These are phyloP conservation scores for Aphis craccivora DNA, from an alignment of 1,140 invertebrate genomes.

Conservation along the genomic window DNA sequence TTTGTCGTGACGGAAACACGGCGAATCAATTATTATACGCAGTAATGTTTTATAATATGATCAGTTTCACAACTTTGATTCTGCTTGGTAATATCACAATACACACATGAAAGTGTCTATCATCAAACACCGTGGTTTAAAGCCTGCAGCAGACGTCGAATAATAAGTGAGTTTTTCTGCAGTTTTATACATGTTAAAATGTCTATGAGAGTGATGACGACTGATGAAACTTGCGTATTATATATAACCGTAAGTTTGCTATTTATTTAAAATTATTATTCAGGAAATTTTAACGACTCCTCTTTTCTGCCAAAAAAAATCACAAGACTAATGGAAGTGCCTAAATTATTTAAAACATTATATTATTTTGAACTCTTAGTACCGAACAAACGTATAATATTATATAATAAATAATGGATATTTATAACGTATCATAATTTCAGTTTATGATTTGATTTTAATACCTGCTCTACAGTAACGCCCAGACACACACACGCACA, in stretches of 20 bases:
- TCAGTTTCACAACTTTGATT: not conserved
- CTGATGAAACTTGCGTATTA: too few species aligned
- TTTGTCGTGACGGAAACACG: not conserved
- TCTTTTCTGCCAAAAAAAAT: not conserved
- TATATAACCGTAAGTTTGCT: too few species aligned
- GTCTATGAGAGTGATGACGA: not conserved
- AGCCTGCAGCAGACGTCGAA: not conserved
- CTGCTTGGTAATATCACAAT: not conserved
- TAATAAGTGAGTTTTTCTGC: conserved; percentile 4
- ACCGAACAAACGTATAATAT: too few species aligned
- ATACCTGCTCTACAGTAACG: too few species aligned
- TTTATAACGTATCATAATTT: too few species aligned
- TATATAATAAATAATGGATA: too few species aligned
- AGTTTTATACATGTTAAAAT: not conserved
- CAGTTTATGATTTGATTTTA: too few species aligned
- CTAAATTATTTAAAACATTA: not conserved
- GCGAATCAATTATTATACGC: not conserved
- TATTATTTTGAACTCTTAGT: too few species aligned
- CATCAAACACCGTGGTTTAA: not conserved
- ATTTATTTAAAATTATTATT: not conserved
- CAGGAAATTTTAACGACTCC: not conserved
- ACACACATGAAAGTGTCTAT: not conserved
- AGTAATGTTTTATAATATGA: not conserved
- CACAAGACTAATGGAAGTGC: not conserved
- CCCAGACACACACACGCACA: not conserved